Evolutionary conservation across 2,888 invertebrate species (phyloP).

Genomic region (Amphipyra tragopoginis): DNA sequence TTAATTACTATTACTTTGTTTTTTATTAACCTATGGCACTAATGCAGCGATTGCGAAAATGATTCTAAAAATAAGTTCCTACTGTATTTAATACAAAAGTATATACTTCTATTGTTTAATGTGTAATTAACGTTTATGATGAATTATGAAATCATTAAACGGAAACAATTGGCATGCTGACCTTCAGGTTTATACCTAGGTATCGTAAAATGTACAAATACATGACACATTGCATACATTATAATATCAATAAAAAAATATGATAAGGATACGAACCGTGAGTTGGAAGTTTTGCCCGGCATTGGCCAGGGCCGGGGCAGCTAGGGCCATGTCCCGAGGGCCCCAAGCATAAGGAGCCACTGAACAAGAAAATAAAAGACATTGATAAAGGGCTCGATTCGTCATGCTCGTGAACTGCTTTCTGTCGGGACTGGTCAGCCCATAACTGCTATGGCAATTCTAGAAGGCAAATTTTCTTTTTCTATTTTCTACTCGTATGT

Average conservation of each 20-base stretch:
- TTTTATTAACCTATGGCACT: slow-evolving; percentile 28
- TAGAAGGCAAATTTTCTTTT: no score
- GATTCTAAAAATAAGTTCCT: slow-evolving; percentile 11
- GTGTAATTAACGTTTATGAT: not conserved
- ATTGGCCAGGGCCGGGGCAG: no score
- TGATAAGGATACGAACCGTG: no score
- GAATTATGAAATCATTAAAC: not conserved
- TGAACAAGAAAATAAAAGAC: no score
- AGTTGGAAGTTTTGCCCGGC: no score
- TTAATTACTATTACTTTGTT: slow-evolving; percentile 22
- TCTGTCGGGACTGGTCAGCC: no score
- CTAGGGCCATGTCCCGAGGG: no score
- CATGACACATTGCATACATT: not conserved
- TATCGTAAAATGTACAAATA: not conserved
- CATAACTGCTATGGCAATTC: no score
- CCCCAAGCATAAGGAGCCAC: no score
- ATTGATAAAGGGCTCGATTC: no score
- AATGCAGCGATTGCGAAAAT: slow-evolving; percentile 24
- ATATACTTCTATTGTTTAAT: slow-evolving; percentile 14
- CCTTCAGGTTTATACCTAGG: not conserved
- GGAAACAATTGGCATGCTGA: not conserved
- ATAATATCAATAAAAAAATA: not conserved
- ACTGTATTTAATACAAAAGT: slow-evolving; percentile 7
- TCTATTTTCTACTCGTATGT: no score
- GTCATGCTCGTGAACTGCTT: no score